Conservation (phyloP, 2,113 vertebrate genomes). For the Myiozetetes cayanensis region DNA sequence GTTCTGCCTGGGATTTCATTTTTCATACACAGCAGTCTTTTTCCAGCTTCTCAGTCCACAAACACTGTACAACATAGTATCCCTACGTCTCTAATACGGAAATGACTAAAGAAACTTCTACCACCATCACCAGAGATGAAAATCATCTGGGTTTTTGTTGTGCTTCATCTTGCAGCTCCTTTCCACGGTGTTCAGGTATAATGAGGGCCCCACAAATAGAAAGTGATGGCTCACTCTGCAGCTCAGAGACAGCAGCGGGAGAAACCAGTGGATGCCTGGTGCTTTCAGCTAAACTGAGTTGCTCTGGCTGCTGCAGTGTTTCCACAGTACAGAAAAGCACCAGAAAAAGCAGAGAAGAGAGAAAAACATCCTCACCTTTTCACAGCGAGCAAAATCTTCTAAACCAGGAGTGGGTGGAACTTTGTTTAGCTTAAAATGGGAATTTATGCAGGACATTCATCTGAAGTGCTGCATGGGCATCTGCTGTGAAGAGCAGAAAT, state of each 20-base stretch:
- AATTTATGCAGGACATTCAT: not conserved
- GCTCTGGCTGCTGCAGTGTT: not conserved
- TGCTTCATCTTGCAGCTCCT: not conserved
- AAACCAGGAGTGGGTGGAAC: not conserved
- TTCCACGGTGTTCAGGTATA: not conserved
- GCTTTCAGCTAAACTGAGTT: rapidly evolving
- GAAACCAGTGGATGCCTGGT: rapidly evolving
- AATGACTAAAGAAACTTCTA: not conserved
- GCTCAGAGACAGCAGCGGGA: not conserved
- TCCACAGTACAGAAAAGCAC: not conserved
- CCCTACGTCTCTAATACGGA: not conserved
- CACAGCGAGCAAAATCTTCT: not conserved
- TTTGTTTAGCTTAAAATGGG: not conserved
- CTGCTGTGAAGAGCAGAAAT: not conserved
- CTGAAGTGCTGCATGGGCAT: not conserved
- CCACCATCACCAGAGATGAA: not conserved
- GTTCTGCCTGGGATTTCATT: not conserved
- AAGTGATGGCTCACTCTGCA: not conserved
- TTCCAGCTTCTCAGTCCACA: not conserved
- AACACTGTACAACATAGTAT: not conserved
- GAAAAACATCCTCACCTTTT: not conserved
- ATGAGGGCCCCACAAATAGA: not conserved
- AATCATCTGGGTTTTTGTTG: not conserved
- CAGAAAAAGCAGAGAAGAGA: not conserved
- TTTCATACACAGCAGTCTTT: not conserved